These are phyloP conservation scores for Percina caprodes DNA, from an alignment of 2,113 vertebrate species.

Conservation along the genomic window DNA sequence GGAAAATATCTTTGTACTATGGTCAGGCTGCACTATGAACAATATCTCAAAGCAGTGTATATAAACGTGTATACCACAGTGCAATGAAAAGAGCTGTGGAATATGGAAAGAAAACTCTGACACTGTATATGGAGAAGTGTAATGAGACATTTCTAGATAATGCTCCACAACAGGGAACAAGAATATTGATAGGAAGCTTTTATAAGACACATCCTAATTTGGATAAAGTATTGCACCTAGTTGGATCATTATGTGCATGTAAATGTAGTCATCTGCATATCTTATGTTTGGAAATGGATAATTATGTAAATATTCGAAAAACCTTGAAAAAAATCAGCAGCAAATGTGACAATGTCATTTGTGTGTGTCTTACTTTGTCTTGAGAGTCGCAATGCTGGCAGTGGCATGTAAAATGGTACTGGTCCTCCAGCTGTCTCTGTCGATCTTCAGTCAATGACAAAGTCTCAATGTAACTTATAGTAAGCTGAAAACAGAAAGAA, in stretches of 20 bases:
- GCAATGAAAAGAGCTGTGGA: not conserved
- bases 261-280: not conserved
- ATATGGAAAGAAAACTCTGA: not conserved
- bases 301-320: not conserved
- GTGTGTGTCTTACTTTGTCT: constrained; percentile 58
- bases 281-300: constrained; percentile 3
- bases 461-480: constrained; percentile 75
- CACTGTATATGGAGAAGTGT: not conserved
- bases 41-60: not conserved
- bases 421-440: constrained; percentile 71
- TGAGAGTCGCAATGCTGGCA: constrained; percentile 65
- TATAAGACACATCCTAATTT: not conserved
- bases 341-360: not conserved
- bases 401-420: constrained; percentile 75
- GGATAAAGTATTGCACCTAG: not conserved
- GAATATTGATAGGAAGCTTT: not conserved
- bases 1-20: not conserved
- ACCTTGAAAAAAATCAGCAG: not conserved
- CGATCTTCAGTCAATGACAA: constrained; percentile 65
- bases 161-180: not conserved
- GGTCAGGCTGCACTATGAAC: not conserved
- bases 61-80: not conserved
- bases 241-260: not conserved
- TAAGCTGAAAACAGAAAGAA: constrained; percentile 63
- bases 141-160: not conserved